Percentiles rank a stretch among this genome's conserved stretches.
These are phyloP conservation scores for Lepidocolaptes lacrymiger DNA, from an alignment of 2,797 vertebrate genomes.

Conservation along the genomic window DNA sequence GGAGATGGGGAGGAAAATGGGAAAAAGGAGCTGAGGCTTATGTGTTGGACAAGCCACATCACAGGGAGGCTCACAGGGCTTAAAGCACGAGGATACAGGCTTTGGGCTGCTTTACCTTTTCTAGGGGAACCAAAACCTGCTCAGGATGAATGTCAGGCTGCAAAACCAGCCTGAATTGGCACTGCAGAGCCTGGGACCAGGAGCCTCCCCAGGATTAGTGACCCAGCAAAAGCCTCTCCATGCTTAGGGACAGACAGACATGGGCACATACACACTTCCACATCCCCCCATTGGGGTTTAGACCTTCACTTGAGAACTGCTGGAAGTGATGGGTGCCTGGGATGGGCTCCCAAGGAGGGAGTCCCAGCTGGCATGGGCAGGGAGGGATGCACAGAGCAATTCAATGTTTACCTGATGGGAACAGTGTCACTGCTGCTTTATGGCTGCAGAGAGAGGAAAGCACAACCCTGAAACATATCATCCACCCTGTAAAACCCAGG, in stretches of 20 bases:
- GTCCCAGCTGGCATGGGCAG: accelerated
- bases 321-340: background rate
- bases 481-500: background rate
- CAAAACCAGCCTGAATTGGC: background rate
- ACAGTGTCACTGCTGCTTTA: accelerated
- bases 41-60: accelerated
- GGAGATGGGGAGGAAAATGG: background rate
- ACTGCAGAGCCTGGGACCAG: background rate
- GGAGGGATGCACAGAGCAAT: background rate
- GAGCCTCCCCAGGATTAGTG: background rate
- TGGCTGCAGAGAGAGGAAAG: background rate
- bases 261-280: background rate
- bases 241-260: background rate
- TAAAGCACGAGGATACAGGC: background rate
- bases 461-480: background rate
- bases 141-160: background rate
- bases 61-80: accelerated
- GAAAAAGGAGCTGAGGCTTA: background rate
- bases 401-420: background rate
- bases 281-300: background rate
- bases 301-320: background rate
- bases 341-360: background rate
- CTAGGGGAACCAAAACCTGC: background rate
- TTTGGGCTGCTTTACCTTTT: background rate
- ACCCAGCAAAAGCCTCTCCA: background rate